phyloP scores from a whole-genome alignment of 2,888 invertebrate genomes.

The Allygus modestus region DNA sequence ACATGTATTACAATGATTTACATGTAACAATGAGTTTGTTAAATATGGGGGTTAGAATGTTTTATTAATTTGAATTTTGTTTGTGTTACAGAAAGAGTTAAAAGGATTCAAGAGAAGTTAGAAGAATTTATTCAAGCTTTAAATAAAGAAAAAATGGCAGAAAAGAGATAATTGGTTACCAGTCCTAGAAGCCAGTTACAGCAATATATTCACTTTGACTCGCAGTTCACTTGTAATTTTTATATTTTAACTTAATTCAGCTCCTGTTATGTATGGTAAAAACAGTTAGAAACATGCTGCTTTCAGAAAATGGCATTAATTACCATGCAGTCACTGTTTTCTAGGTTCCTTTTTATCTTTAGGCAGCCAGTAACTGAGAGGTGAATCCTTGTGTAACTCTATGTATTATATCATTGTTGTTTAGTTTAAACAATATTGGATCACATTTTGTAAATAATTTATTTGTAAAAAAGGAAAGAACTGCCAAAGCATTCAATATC shows the following conservation, averaged over 20 bases:
- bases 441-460: conserved; percentile 5
- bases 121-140: conserved; percentile 99
- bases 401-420: background rate
- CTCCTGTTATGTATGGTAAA: background rate
- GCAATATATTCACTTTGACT: background rate
- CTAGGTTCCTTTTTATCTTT: background rate
- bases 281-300: background rate
- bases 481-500: background rate
- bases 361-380: background rate
- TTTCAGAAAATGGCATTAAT: no score
- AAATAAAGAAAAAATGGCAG: conserved; percentile 89
- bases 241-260: background rate
- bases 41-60: no score
- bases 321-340: no score
- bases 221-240: background rate
- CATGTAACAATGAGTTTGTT: no score
- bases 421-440: background rate
- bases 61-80: conserved; percentile 47
- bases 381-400: background rate
- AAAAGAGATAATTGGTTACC: conserved; percentile 21
- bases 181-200: background rate
- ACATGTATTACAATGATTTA: no score
- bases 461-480: background rate
- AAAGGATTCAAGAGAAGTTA: conserved; percentile 97
- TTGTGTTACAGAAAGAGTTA: conserved; percentile 88